These are phyloP conservation scores for Bombus consobrinus DNA, from an alignment of 1,140 invertebrate species.

Conservation along the genomic window DNA sequence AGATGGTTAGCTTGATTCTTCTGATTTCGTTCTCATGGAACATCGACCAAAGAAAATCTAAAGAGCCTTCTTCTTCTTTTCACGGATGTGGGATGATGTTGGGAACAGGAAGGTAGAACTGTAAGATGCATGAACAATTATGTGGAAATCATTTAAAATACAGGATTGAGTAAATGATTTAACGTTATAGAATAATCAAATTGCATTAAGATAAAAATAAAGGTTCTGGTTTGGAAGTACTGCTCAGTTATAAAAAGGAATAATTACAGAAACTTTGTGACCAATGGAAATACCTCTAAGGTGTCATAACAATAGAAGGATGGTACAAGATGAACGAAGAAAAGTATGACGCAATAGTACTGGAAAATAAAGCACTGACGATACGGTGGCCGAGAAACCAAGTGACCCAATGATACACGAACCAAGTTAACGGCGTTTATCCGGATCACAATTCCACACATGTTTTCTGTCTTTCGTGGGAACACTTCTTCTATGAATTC, in stretches of 20 bases:
- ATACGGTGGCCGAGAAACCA: conserved; percentile 80
- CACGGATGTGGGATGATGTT: background rate
- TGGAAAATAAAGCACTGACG: conserved; percentile 50
- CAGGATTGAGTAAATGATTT: background rate
- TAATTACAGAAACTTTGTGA: background rate
- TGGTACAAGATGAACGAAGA: background rate
- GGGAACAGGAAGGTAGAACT: too few species aligned
- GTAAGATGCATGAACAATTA: background rate
- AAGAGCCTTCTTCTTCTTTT: background rate
- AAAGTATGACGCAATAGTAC: conserved; percentile 6
- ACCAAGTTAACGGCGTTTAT: conserved; percentile 77
- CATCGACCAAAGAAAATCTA: background rate
- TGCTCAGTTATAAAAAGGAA: background rate
- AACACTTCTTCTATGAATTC: conserved; percentile 21
- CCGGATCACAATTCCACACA: conserved; percentile 66
- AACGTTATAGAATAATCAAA: background rate
- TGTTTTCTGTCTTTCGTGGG: conserved; percentile 47
- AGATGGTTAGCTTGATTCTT: background rate
- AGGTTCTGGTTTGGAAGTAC: background rate
- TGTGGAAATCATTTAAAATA: background rate
- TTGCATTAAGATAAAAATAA: background rate
- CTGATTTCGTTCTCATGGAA: background rate
- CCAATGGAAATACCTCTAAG: background rate
- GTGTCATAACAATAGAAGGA: too few species aligned
- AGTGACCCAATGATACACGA: conserved; percentile 78